Conservation (phyloP, 1,140 invertebrate genomes). For the Ceratosolen solmsi region DNA sequence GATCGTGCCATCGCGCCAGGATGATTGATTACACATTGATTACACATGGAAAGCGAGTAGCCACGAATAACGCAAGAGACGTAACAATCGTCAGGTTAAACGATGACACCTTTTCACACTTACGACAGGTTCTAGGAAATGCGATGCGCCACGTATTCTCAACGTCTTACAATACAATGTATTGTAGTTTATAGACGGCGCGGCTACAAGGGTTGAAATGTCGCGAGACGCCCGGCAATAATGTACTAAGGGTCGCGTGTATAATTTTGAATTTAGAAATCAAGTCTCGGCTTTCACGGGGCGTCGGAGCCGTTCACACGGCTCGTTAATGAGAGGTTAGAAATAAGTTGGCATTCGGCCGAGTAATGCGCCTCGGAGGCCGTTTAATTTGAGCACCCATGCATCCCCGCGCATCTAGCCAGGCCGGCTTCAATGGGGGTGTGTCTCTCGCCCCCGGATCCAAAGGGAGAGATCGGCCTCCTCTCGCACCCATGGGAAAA, state of each 20-base stretch:
- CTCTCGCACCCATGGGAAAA: conserved; percentile 66
- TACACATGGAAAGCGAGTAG: too few relatives aligned
- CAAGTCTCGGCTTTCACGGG: conserved; percentile 58
- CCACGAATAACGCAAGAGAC: too few relatives aligned
- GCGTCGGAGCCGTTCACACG: conserved; percentile 65
- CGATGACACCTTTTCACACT: too few relatives aligned
- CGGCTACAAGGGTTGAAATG: not conserved
- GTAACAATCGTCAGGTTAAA: too few relatives aligned
- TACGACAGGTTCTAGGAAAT: too few relatives aligned
- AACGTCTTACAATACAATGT: too few relatives aligned
- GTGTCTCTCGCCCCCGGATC: conserved; percentile 29
- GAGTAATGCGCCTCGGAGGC: conserved; percentile 63
- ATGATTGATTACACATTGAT: too few relatives aligned
- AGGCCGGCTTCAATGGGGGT: conserved; percentile 35
- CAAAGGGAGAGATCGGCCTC: conserved; percentile 52
- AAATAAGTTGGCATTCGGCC: conserved; percentile 69
- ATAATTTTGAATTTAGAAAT: conserved; percentile 62
- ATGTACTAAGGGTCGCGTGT: not conserved
- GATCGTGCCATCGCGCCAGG: too few relatives aligned
- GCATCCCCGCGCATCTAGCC: conserved; percentile 61
- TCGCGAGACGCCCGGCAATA: not conserved
- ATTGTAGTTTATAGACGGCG: too few relatives aligned
- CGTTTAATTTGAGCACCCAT: conserved; percentile 68
- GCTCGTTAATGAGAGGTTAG: conserved; percentile 72
- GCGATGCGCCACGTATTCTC: too few relatives aligned